phyloP scores from a whole-genome alignment of 2,113 vertebrate genomes.

The Mus pahari region DNA sequence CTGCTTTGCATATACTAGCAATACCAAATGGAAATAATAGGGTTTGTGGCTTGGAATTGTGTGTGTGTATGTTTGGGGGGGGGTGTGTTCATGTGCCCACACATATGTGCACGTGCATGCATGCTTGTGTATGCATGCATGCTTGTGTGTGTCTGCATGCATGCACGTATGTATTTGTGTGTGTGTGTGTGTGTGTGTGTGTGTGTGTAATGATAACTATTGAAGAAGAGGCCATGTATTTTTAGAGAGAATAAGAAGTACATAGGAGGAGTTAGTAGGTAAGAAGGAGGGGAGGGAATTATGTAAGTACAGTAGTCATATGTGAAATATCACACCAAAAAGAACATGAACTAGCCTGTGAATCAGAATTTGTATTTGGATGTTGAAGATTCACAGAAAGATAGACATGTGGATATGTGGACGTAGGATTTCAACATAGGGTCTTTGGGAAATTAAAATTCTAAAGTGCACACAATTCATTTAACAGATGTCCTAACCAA shows the following conservation, averaged over 20 bases:
- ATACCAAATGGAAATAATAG: neutral
- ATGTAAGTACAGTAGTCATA: neutral
- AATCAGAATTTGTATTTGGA: neutral
- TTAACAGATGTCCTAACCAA: neutral
- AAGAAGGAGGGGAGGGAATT: fast-evolving
- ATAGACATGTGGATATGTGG: neutral
- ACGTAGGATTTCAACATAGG: neutral
- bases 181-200: neutral
- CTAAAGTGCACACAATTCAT: no score
- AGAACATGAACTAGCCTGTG: neutral
- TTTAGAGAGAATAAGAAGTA: neutral
- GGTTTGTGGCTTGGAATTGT: neutral
- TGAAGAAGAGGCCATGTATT: no score
- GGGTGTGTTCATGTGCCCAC: no score
- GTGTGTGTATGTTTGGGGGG: no score
- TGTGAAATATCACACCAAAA: neutral
- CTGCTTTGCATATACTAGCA: neutral
- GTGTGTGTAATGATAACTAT: neutral
- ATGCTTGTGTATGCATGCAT: neutral
- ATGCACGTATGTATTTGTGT: no score
- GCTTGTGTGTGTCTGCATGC: neutral
- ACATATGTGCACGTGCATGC: no score
- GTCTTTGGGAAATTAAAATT: neutral
- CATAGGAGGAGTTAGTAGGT: no score
- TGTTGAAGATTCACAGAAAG: neutral